Evolutionary conservation across 2,888 invertebrate genomes (phyloP), one percentile per base, ranked within the genome.

Genomic region (Lordiphosa fenestrarum): DNA sequence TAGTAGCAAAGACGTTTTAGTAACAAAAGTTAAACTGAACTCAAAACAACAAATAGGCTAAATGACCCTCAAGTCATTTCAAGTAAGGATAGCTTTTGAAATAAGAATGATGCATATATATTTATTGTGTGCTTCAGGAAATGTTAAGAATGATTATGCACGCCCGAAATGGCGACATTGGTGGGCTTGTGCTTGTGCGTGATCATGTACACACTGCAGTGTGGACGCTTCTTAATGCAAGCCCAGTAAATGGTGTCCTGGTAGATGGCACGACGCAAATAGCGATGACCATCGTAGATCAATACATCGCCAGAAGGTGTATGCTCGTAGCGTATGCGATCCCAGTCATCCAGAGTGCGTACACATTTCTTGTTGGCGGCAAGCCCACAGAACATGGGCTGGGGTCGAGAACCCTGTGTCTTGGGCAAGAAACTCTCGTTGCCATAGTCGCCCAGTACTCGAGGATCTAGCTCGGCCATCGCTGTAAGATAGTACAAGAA

Each of bases 131-230:
- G 30, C 30, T 49, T 41, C n/a, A 25, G 35, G 39, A 21, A 30
- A 3, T 12, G n/a, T 36, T 25, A 46, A 21, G 6, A 50, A 59
- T 88, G 88, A 59, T 88, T 88, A 41, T 88, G 88, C 10, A 86
- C 83, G 51, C 88, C 88, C 48, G 84, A 84, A 12, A 87, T 68
- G 53, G 80, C 76, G 56, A 86, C 86, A 47, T 75, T 49, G 10
- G 78, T 76, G 48, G 85, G 81, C 42, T 86, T 82, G 4, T 64
- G 66, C 10, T 70, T 59, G 49, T 77, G 75, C 3, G 88, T 88
- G 1, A 88, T 88, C 30, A 88, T 87, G 63, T 82, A 75, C 3
- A 80, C 87, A 6, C 48, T 61, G 35, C 88, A 88, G 4, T 68
- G 69, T 6, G 53, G 38, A n/a, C 86, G 81, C 74, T 83, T 86